Evolutionary conservation across 2,888 invertebrate genomes (phyloP), one percentile per base, ranked within the genome.

Genomic region (Eutolmus rufibarbis): DNA sequence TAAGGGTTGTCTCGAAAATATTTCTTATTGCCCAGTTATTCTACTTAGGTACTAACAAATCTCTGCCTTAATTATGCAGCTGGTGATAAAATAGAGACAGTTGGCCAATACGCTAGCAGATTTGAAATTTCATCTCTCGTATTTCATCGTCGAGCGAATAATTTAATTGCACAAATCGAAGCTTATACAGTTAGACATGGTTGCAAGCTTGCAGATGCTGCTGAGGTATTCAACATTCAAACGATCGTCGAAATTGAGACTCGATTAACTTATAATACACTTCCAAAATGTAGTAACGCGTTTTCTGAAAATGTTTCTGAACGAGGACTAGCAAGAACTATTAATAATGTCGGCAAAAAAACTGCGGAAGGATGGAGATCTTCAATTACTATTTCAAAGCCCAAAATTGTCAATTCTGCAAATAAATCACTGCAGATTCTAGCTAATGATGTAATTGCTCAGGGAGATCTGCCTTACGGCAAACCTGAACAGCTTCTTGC

Each of bases 111-210:
- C 19, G 79, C 79, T 2, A 79, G 79, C 37, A 19, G 40, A 37
- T 79, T 37, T 43, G 79, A 79, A 43, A 79, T 79, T 79, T 79
- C 37, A 19, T 79, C 79, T 23, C n/a, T 79, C n/a, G 23, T 43
- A 23, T 14, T 79, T n/a, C 43, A 79, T 79, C 12, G 12, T 37
- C 28, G 19, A 9, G 43, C 79, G 16, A 79, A 79, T n/a, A 23
- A 79, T 19, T 43, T 79, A 28, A 40, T 40, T 43, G 19, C 5
- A 12, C 14, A 79, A 19, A 43, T 79, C 9, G 19, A 79, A 43
- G 37, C 37, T n/a, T 76, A 76, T n/a, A 34, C 14, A 76, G 5
- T 5, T 76, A n/a, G 9, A 23, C 19, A 34, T 3, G 46, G 46
- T 1, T 43, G n/a, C 79, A 43, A 23, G 7, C 40, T 43, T 28